These are phyloP conservation scores for Achatina immaculata DNA, from an alignment of 1,140 invertebrate genomes.

Conservation along the genomic window DNA sequence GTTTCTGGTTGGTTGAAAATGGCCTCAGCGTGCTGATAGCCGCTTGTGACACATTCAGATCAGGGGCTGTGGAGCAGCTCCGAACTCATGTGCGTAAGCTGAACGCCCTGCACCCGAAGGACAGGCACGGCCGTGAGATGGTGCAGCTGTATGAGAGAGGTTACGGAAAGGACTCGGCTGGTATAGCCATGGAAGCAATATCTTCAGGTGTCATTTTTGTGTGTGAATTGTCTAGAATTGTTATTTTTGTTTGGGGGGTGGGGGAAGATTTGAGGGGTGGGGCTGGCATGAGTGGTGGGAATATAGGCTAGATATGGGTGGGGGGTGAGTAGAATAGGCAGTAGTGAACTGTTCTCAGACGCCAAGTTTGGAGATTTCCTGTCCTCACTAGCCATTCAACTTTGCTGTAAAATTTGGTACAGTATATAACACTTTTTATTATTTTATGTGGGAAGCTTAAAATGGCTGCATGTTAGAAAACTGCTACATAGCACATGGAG, in stretches of 20 bases:
- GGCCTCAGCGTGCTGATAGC: conserved; percentile 96
- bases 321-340: too few relatives aligned
- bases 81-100: conserved; percentile 94
- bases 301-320: not conserved
- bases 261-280: not conserved
- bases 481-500: too few relatives aligned
- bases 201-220: conserved; percentile 76
- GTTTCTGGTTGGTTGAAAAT: conserved; percentile 99
- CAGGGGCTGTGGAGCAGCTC: conserved; percentile 98
- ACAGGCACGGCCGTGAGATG: conserved; percentile 70
- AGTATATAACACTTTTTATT: too few relatives aligned
- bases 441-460: too few relatives aligned
- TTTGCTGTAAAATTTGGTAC: too few relatives aligned
- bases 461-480: too few relatives aligned
- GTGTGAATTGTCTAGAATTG: conserved; percentile 45
- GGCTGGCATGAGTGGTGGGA: not conserved
- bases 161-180: conserved; percentile 98
- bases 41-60: conserved; percentile 99
- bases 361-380: too few relatives aligned
- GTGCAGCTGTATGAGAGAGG: conserved; percentile 97
- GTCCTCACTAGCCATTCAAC: too few relatives aligned
- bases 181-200: conserved; percentile 97
- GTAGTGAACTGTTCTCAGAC: too few relatives aligned
- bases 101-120: conserved; percentile 91
- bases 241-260: not conserved